Evolutionary conservation across 1,140 invertebrate species (phyloP).

Genomic region (Ctenoplectra terminalis): DNA sequence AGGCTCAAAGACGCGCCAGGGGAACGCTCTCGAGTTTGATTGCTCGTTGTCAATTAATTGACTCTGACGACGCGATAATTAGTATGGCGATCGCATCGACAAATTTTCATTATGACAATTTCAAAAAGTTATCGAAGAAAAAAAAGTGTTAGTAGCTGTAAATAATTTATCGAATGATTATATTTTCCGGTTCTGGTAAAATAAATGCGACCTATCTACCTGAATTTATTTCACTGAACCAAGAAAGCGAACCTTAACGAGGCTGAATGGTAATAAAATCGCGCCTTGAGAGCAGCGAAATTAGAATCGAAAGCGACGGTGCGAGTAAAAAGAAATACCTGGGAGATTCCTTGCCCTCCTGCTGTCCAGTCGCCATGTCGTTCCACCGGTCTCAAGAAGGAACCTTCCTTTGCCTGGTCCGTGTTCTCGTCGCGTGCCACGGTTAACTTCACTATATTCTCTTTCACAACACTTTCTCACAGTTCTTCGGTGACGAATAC

Average conservation of each 20-base stretch:
- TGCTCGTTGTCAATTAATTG: conserved; percentile 42
- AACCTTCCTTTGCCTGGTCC: conserved; percentile 19
- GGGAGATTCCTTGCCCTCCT: conserved; percentile 79
- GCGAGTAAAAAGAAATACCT: conserved; percentile 67
- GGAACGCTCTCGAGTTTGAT: conserved; percentile 33
- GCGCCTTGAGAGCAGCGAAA: background rate
- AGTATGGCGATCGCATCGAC: background rate
- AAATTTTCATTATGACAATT: background rate
- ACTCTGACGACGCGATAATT: conserved; percentile 11
- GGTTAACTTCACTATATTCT: conserved; percentile 49
- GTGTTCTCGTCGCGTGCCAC: background rate
- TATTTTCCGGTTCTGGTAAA: too few species aligned
- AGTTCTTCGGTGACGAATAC: background rate
- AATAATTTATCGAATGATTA: too few species aligned
- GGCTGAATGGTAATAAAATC: background rate
- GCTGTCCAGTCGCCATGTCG: conserved; percentile 76
- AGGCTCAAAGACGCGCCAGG: background rate
- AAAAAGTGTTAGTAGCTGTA: too few species aligned
- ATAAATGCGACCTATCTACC: too few species aligned
- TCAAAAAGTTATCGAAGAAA: too few species aligned
- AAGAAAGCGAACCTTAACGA: too few species aligned
- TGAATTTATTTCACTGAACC: too few species aligned
- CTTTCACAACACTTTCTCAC: conserved; percentile 57
- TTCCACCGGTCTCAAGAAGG: conserved; percentile 26
- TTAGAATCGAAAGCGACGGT: background rate